phyloP scores from a whole-genome alignment of 2,888 invertebrate species.

The Steinernema hermaphroditum region DNA sequence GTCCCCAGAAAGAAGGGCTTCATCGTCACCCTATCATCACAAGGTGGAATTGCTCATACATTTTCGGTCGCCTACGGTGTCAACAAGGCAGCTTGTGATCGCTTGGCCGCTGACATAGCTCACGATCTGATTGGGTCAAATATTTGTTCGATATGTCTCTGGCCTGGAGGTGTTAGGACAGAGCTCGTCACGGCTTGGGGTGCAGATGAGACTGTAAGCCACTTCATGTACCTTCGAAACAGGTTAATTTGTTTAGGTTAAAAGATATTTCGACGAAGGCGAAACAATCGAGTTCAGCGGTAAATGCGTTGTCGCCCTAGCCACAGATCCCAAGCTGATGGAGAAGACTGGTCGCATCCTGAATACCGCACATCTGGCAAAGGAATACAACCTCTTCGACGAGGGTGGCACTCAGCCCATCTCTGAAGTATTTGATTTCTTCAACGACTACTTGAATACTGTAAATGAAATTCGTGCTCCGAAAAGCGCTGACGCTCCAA shows the following conservation, averaged over 20 bases:
- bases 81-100: constrained; percentile 67
- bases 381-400: constrained; percentile 67
- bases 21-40: constrained; percentile 67
- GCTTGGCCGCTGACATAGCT: constrained; percentile 68
- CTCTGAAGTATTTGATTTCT: no score
- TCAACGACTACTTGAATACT: no score
- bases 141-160: constrained; percentile 67
- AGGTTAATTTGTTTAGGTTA: neutral
- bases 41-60: constrained; percentile 67
- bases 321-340: constrained; percentile 64
- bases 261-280: constrained; percentile 39
- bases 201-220: neutral
- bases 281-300: constrained; percentile 63
- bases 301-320: constrained; percentile 58
- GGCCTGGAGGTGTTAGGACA: constrained; percentile 69
- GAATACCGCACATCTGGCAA: constrained; percentile 66
- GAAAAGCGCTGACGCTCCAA: no score
- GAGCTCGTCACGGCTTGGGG: constrained; percentile 56
- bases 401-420: constrained; percentile 61
- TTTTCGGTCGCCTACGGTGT: constrained; percentile 67
- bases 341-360: constrained; percentile 67
- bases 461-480: no score
- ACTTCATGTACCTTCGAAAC: neutral
- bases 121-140: constrained; percentile 65
- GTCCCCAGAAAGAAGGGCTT: constrained; percentile 63